Conservation (phyloP, 1,140 invertebrate genomes). For the Camponotus floridanus region DNA sequence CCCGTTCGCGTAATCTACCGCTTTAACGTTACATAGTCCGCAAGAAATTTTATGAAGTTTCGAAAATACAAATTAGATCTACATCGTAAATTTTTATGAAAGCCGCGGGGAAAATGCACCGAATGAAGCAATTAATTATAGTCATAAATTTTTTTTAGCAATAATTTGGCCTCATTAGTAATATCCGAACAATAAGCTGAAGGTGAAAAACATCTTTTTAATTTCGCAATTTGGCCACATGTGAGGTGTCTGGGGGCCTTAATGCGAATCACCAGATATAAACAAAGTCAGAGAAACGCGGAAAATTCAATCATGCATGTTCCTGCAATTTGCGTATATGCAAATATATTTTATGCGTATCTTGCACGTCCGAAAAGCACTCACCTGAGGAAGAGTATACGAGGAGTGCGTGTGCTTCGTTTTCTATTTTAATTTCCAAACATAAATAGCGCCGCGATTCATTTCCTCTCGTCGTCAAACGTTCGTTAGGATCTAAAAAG, state of each 20-base stretch:
- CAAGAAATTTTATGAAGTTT: constrained; percentile 19
- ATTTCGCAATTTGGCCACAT: not conserved
- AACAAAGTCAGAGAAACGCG: not conserved
- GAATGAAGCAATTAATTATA: not conserved
- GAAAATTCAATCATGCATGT: constrained; percentile 30
- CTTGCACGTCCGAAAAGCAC: constrained; percentile 10
- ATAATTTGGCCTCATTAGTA: not conserved
- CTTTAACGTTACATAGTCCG: not conserved
- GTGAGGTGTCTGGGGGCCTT: not conserved
- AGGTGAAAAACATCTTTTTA: not conserved
- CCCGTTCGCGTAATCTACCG: not conserved
- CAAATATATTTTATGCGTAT: constrained; percentile 11
- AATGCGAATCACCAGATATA: not conserved
- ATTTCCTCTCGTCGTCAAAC: constrained; percentile 23
- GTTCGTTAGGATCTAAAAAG: constrained; percentile 34
- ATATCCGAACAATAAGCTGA: not conserved
- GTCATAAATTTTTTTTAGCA: not conserved
- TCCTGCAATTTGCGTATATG: constrained; percentile 34
- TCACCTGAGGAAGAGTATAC: no score
- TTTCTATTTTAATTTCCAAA: constrained; percentile 46
- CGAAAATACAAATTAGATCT: constrained; percentile 2
- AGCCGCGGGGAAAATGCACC: not conserved
- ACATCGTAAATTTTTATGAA: not conserved
- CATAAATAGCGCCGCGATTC: constrained; percentile 35
- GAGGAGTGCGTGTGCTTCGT: not conserved